Percentiles rank a stretch among this genome's conserved stretches.
phyloP scores from a whole-genome alignment of 2,797 vertebrate genomes.

The Peromyscus attwateri region DNA sequence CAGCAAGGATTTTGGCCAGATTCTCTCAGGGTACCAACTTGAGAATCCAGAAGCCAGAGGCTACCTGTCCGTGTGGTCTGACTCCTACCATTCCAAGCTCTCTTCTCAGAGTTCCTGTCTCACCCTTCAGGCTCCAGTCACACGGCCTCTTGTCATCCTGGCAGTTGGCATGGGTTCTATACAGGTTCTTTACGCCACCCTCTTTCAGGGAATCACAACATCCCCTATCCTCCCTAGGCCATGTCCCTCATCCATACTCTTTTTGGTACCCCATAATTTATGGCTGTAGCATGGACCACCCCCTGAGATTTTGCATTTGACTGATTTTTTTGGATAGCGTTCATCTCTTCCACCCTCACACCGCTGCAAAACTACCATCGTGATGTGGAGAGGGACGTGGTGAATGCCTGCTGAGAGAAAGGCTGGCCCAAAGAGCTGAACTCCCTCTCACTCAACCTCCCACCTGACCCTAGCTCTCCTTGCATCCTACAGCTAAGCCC shows the following conservation, averaged over 20 bases:
- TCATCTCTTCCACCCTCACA: background rate
- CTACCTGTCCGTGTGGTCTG: background rate
- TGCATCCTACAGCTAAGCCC: background rate
- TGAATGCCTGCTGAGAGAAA: background rate
- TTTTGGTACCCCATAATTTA: background rate
- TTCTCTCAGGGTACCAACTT: background rate
- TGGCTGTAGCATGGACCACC: background rate
- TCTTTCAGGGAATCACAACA: background rate
- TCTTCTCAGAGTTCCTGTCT: background rate
- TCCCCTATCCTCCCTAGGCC: too few species aligned
- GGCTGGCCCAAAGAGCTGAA: background rate
- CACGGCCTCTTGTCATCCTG: background rate
- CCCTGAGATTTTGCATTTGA: background rate
- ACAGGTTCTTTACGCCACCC: background rate
- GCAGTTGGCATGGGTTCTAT: background rate
- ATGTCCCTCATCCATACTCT: background rate
- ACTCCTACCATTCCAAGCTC: background rate
- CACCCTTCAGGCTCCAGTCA: background rate
- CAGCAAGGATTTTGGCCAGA: accelerated
- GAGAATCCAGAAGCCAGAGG: background rate
- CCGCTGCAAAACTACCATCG: background rate
- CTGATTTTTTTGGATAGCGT: background rate
- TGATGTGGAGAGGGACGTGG: background rate
- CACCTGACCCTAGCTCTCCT: background rate
- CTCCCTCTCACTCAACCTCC: background rate